Evolutionary conservation across 2,888 invertebrate genomes (phyloP).

Genomic region (Cheilosia grossa): DNA sequence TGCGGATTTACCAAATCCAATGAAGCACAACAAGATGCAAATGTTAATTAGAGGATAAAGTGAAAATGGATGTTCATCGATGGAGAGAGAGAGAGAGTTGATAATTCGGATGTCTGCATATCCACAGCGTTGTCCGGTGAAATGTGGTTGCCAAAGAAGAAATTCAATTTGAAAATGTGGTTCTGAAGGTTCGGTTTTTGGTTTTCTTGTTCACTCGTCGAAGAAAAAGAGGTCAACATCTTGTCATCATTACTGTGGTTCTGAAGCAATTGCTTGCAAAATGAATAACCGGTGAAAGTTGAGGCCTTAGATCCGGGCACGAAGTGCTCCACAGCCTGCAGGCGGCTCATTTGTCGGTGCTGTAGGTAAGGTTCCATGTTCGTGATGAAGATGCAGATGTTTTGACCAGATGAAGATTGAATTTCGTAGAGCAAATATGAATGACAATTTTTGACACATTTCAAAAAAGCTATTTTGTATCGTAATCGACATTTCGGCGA

Average conservation of each 20-base stretch:
- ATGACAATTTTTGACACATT: too few relatives aligned
- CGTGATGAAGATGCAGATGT: too few relatives aligned
- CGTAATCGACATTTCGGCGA: too few relatives aligned
- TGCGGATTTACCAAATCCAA: constrained; percentile 43
- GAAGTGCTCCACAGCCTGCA: background rate
- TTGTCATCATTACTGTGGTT: constrained; percentile 49
- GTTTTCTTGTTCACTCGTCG: background rate
- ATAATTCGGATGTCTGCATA: background rate
- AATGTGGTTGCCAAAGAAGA: constrained; percentile 41
- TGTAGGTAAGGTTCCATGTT: too few relatives aligned
- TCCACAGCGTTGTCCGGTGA: constrained; percentile 31
- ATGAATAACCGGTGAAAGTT: constrained; percentile 40
- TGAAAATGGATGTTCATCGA: constrained; percentile 33
- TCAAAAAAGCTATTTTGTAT: too few relatives aligned
- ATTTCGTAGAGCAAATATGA: too few relatives aligned
- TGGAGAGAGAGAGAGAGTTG: background rate
- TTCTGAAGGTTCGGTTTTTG: constrained; percentile 18
- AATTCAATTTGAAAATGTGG: constrained; percentile 30
- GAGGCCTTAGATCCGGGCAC: constrained; percentile 28
- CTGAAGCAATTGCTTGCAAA: background rate
- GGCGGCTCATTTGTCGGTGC: background rate
- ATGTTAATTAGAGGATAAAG: constrained; percentile 55
- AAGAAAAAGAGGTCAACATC: constrained; percentile 36
- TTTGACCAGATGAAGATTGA: too few relatives aligned
- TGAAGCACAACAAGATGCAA: constrained; percentile 53